Evolutionary conservation across 2,888 invertebrate species (phyloP).

Genomic region (Amphipyra berbera): DNA sequence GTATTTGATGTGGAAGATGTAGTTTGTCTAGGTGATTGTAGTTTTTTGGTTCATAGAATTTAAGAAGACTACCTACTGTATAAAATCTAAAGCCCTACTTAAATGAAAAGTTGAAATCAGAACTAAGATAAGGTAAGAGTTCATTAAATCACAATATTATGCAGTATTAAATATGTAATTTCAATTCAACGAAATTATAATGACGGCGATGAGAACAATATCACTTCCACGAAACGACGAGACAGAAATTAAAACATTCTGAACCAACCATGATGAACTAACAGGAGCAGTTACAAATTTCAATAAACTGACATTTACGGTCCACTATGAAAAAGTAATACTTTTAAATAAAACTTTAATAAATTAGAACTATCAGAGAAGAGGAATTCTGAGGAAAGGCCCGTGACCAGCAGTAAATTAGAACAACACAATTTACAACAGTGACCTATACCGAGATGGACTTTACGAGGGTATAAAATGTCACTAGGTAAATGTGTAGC

Average conservation of each 20-base stretch:
- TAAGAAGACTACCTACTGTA: too few relatives aligned
- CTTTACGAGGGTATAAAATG: conserved; percentile 24
- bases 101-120: too few relatives aligned
- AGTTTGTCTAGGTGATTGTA: neutral
- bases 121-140: too few relatives aligned
- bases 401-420: too few relatives aligned
- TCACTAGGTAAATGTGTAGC: conserved; percentile 34
- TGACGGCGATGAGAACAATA: neutral
- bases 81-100: too few relatives aligned
- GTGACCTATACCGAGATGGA: conserved; percentile 20
- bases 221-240: neutral
- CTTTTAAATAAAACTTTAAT: neutral
- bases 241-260: neutral
- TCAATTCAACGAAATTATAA: too few relatives aligned
- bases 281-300: neutral
- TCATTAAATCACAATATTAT: too few relatives aligned
- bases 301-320: neutral
- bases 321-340: conserved; percentile 1
- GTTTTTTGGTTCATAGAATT: neutral
- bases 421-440: conserved; percentile 9
- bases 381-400: too few relatives aligned
- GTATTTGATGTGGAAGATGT: conserved; percentile 27
- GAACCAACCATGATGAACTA: neutral
- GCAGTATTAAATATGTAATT: too few relatives aligned
- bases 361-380: conserved; percentile 18